Evolutionary conservation across 2,113 vertebrate species (phyloP).

Genomic region (Pardalotus punctatus): DNA sequence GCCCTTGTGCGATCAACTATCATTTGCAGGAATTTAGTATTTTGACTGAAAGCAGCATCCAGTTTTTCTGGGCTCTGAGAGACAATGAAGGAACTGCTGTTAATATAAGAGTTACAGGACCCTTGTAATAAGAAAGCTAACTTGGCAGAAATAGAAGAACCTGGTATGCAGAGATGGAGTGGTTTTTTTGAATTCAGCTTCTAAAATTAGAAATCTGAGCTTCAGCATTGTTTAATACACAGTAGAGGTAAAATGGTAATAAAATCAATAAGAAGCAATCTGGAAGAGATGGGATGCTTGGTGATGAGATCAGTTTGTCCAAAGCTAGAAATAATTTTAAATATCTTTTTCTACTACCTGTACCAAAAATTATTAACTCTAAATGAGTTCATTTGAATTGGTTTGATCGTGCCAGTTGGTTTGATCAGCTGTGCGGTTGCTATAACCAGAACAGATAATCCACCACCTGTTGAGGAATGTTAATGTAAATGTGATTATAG

Average conservation of each 20-base stretch:
- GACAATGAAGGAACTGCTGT: background rate
- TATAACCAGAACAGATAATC: background rate
- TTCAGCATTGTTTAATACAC: background rate
- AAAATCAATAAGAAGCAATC: background rate
- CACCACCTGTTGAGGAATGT: background rate
- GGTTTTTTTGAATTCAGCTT: background rate
- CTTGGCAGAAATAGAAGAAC: background rate
- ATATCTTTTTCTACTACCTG: background rate
- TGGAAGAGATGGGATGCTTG: background rate
- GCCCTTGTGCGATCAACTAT: background rate
- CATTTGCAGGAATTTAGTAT: background rate
- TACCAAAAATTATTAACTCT: background rate
- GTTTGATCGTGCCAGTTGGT: background rate
- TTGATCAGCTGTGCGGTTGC: background rate
- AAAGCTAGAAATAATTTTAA: background rate
- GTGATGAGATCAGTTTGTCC: background rate
- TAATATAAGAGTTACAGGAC: background rate
- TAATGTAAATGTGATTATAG: background rate
- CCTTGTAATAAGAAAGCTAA: background rate
- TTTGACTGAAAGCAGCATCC: background rate
- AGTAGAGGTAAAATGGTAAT: background rate
- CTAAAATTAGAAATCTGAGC: background rate
- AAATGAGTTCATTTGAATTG: background rate
- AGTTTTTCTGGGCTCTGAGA: background rate
- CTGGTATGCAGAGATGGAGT: background rate